Conservation (phyloP, 2,888 invertebrate species). For the Nowickia ferox region DNA sequence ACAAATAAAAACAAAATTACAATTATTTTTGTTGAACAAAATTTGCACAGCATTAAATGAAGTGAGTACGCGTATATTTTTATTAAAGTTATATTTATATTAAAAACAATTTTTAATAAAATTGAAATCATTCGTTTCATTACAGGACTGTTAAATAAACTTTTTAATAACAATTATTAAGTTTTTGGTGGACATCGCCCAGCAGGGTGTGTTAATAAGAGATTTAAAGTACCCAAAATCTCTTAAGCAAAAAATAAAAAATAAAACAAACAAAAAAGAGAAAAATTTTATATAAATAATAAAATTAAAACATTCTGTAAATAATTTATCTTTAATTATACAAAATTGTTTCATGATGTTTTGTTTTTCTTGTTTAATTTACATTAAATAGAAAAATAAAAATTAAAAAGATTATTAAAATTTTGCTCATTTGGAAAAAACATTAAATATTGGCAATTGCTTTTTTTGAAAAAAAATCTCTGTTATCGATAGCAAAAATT, state of each 20-base stretch:
- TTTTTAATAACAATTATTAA: conserved; percentile 70
- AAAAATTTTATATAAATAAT: conserved; percentile 62
- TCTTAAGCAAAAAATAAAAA: conserved; percentile 78
- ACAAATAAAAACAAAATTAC: conserved; percentile 65
- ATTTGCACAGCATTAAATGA: conserved; percentile 83
- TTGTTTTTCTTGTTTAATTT: conserved; percentile 26
- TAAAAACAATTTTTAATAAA: not conserved
- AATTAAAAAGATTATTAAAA: conserved; percentile 1
- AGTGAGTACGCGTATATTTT: conserved; percentile 76
- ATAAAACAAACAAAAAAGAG: conserved; percentile 61
- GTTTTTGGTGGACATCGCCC: conserved; percentile 83
- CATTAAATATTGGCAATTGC: not conserved
- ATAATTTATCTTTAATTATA: conserved; percentile 71
- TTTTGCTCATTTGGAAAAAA: conserved; percentile 28
- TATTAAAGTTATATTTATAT: not conserved
- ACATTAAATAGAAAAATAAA: conserved; percentile 7
- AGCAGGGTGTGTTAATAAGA: conserved; percentile 83
- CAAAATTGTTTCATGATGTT: conserved; percentile 49
- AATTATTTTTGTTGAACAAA: conserved; percentile 75
- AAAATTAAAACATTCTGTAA: conserved; percentile 72
- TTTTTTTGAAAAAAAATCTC: not conserved
- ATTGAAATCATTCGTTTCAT: conserved; percentile 20
- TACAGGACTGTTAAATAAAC: conserved; percentile 81
- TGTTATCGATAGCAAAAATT: not conserved
- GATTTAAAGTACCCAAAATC: conserved; percentile 83